Conservation (phyloP, 37 sponge, comb jelly and placozoan genomes). For the Amphimedon queenslandica region DNA sequence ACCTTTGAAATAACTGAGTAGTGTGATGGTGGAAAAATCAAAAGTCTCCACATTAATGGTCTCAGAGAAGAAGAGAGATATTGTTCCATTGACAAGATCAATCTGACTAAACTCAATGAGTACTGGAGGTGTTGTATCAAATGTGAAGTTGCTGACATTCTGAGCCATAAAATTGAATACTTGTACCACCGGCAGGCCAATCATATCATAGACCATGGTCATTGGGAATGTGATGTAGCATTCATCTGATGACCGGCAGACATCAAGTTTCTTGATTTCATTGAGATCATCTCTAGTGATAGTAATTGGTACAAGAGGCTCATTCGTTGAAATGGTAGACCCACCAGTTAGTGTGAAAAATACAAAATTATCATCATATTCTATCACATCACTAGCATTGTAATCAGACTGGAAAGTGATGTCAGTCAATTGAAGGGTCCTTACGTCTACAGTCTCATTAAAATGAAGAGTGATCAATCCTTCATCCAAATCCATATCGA, state of each 20-base stretch:
- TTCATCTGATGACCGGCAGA: conserved; percentile 36
- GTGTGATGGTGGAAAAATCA: conserved; percentile 61
- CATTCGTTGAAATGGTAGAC: conserved; percentile 6
- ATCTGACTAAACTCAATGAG: conserved; percentile 37
- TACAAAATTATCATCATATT: conserved; percentile 3
- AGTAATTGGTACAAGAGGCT: conserved; percentile 31
- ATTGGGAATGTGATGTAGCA: conserved; percentile 53
- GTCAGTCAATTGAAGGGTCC: conserved; percentile 23
- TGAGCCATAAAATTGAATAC: conserved; percentile 28
- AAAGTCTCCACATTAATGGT: conserved; percentile 62
- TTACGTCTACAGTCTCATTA: conserved; percentile 67
- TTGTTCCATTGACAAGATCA: conserved; percentile 70
- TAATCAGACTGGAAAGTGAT: conserved; percentile 56
- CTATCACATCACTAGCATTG: conserved; percentile 9
- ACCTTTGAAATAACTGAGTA: conserved; percentile 78
- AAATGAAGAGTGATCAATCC: conserved; percentile 68
- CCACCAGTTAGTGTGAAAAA: conserved; percentile 38
- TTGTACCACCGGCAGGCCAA: conserved; percentile 4
- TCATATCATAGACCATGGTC: conserved; percentile 43
- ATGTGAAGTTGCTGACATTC: conserved; percentile 44
- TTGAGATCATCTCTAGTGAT: conserved; percentile 69
- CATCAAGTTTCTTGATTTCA: conserved; percentile 40
- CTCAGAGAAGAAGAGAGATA: conserved; percentile 65
- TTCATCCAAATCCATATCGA: conserved; percentile 65
- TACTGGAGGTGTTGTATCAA: conserved; percentile 56